phyloP scores from a whole-genome alignment of 2,797 vertebrate genomes.

The Moxostoma hubbsi region DNA sequence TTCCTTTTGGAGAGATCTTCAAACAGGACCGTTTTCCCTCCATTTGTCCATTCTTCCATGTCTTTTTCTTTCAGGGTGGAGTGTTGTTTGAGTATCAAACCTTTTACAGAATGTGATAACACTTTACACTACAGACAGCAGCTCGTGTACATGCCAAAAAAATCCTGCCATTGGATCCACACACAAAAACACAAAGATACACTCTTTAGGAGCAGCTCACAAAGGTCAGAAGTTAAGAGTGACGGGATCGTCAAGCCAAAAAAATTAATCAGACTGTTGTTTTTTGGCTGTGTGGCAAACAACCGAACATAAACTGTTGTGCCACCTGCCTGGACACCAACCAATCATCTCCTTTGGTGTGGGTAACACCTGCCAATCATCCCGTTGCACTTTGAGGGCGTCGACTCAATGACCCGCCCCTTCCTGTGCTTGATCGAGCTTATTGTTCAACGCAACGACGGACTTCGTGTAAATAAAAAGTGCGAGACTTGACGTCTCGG shows the following conservation, averaged over 20 bases:
- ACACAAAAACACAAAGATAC: constrained; percentile 26
- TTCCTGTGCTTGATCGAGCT: constrained; percentile 5
- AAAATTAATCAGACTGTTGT: constrained; percentile 20
- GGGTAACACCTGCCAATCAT: constrained; percentile 6
- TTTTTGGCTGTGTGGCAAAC: background rate
- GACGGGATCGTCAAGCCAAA: background rate
- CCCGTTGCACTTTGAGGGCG: background rate
- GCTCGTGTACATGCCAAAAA: constrained; percentile 82
- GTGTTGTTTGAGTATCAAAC: constrained; percentile 64
- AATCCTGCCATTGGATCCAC: constrained; percentile 18
- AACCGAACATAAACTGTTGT: background rate
- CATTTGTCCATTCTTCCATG: constrained; percentile 32
- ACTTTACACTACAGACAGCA: constrained; percentile 45
- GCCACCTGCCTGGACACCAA: constrained; percentile 10
- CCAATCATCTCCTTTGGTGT: constrained; percentile 3
- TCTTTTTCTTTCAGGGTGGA: constrained; percentile 53
- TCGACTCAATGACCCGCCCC: constrained; percentile 12
- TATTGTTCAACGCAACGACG: background rate
- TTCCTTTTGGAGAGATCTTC: constrained; percentile 1
- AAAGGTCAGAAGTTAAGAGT: constrained; percentile 30
- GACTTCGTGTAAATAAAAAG: constrained; percentile 56
- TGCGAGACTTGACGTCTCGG: constrained; percentile 41
- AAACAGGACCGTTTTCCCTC: constrained; percentile 40
- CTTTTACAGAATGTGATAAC: constrained; percentile 72
- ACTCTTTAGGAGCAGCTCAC: constrained; percentile 2